Percentiles rank a stretch among this genome's conserved stretches.
Evolutionary conservation across 1,140 invertebrate genomes (phyloP).

Genomic region (Ganaspis sp.): DNA sequence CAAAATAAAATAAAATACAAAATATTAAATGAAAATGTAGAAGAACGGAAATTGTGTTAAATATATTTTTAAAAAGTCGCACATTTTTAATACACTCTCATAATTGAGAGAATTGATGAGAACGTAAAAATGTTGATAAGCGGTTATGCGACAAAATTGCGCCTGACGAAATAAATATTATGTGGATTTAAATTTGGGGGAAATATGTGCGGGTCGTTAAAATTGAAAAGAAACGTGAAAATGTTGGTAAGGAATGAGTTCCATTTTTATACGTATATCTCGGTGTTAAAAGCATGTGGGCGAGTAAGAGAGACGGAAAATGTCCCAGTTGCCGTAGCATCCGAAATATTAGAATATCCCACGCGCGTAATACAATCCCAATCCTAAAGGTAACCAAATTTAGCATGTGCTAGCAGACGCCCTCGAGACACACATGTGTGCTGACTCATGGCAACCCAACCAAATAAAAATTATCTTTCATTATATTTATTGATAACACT

Average conservation of each 20-base stretch:
- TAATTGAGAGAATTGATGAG: too few species aligned
- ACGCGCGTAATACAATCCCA: slow-evolving; percentile 69
- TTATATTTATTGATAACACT: slow-evolving; percentile 60
- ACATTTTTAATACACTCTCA: too few species aligned
- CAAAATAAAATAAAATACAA: too few species aligned
- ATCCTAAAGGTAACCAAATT: slow-evolving; percentile 67
- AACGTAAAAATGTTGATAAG: too few species aligned
- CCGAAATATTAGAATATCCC: slow-evolving; percentile 67
- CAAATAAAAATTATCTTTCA: slow-evolving; percentile 46
- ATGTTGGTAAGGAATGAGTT: too few species aligned
- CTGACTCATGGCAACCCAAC: slow-evolving; percentile 51
- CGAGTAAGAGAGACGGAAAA: slow-evolving; percentile 36
- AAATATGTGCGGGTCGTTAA: neutral
- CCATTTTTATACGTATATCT: neutral
- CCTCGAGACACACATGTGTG: slow-evolving; percentile 57
- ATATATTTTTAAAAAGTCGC: too few species aligned
- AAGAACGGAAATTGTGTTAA: too few species aligned
- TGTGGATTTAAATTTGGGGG: too few species aligned
- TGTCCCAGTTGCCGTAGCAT: slow-evolving; percentile 55
- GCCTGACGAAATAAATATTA: too few species aligned
- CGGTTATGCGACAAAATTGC: too few species aligned
- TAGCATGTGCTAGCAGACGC: slow-evolving; percentile 59
- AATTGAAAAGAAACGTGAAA: neutral
- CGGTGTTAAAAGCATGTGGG: neutral
- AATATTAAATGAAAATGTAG: too few species aligned